phyloP scores from a whole-genome alignment of 2,797 vertebrate species.

The Hozukius guyotensis region DNA sequence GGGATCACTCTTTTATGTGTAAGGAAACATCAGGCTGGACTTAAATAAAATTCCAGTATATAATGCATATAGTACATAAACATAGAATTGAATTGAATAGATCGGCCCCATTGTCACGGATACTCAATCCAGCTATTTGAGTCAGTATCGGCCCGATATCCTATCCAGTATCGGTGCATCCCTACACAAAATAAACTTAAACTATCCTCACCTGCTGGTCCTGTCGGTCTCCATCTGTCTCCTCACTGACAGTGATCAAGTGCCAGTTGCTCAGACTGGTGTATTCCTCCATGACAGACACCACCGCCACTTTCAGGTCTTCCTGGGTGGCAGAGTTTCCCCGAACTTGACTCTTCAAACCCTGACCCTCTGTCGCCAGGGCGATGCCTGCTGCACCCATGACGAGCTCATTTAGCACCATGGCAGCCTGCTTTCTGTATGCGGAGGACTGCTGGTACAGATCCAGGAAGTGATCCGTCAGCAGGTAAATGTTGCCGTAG shows the following conservation, averaged over 20 bases:
- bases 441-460: slow-evolving; percentile 85
- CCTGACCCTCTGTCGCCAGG: slow-evolving; percentile 41
- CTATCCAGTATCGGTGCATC: too few species aligned
- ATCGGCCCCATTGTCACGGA: too few species aligned
- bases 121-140: too few species aligned
- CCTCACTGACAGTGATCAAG: slow-evolving; percentile 80
- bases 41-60: too few species aligned
- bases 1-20: too few species aligned
- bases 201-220: slow-evolving; percentile 59
- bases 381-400: slow-evolving; percentile 84
- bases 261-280: slow-evolving; percentile 90
- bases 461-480: slow-evolving; percentile 91
- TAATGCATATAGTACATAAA: too few species aligned
- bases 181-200: not conserved
- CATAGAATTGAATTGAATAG: too few species aligned
- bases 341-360: slow-evolving; percentile 41
- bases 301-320: slow-evolving; percentile 82
- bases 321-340: slow-evolving; percentile 50
- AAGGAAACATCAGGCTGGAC: too few species aligned
- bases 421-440: slow-evolving; percentile 92
- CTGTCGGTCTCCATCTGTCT: slow-evolving; percentile 62
- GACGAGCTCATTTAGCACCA: slow-evolving; percentile 91
- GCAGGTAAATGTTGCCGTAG: slow-evolving; percentile 89
- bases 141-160: too few species aligned
- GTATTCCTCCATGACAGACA: slow-evolving; percentile 89